These are phyloP conservation scores for Melinopterus prodromus DNA, from an alignment of 2,888 invertebrate species.

Conservation along the genomic window DNA sequence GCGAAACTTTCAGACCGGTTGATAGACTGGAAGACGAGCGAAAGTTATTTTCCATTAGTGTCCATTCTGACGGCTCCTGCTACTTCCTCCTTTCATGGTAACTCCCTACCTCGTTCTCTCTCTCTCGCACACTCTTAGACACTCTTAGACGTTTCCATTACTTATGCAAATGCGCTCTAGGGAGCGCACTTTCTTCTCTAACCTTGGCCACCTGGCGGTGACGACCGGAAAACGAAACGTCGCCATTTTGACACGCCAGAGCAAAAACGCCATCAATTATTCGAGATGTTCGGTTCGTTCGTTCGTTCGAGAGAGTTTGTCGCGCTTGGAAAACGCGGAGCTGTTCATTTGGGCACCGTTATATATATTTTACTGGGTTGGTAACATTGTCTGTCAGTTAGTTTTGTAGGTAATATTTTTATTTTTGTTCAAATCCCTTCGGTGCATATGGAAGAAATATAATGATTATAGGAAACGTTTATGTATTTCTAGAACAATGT, in stretches of 20 bases:
- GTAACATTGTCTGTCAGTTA: too few species aligned
- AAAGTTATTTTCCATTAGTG: conserved; percentile 4
- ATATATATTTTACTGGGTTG: too few species aligned
- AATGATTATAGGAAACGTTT: too few species aligned
- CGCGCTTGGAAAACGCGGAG: too few species aligned
- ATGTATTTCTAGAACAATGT: too few species aligned
- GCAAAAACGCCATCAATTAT: neutral
- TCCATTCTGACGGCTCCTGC: neutral
- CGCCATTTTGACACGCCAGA: neutral
- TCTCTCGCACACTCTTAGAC: neutral
- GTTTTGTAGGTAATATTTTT: too few species aligned
- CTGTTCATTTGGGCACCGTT: too few species aligned
- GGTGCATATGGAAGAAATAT: too few species aligned
- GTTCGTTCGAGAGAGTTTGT: too few species aligned
- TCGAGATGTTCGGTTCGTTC: neutral
- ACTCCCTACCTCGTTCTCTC: neutral
- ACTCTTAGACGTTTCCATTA: neutral
- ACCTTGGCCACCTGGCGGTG: neutral
- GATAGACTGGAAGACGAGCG: neutral
- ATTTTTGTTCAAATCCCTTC: too few species aligned
- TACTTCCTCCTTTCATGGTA: neutral
- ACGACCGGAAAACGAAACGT: neutral
- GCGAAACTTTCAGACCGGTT: neutral
- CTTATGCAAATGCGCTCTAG: neutral
- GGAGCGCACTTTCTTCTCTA: neutral